A percentile compares a stretch with the other conserved stretches of the same genome.
Evolutionary conservation across 2,888 invertebrate species (phyloP).

Genomic region (Idaea aversata): DNA sequence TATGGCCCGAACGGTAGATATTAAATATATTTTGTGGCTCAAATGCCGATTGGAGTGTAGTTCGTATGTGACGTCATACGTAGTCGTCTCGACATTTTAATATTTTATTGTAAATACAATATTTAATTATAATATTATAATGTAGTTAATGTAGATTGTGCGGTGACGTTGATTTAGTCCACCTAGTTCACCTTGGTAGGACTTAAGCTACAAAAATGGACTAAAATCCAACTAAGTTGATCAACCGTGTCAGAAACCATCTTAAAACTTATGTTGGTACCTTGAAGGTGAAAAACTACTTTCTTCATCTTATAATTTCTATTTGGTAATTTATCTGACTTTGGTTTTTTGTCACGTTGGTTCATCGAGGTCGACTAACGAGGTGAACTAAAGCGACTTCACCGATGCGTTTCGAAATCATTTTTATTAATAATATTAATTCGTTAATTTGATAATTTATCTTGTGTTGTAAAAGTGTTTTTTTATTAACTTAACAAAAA

Average conservation of each 20-base stretch:
- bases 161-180: not conserved
- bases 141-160: conserved; percentile 14
- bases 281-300: not conserved
- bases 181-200: not conserved
- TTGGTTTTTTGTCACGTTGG: not conserved
- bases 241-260: no score
- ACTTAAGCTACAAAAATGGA: conserved; percentile 40
- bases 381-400: not conserved
- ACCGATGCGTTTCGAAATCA: conserved; percentile 50
- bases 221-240: conserved; percentile 49
- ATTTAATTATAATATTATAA: conserved; percentile 55
- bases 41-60: conserved; percentile 47
- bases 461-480: conserved; percentile 37
- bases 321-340: not conserved
- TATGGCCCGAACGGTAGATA: conserved; percentile 68
- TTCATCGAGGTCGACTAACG: not conserved
- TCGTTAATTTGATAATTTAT: conserved; percentile 28
- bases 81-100: conserved; percentile 60
- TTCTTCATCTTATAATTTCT: not conserved
- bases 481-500: conserved; percentile 23
- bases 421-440: conserved; percentile 46
- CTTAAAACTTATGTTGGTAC: no score
- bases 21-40: conserved; percentile 67
- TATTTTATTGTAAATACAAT: conserved; percentile 73
- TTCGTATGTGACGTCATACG: conserved; percentile 65